Base-by-base conservation (phyloP, 2,113 vertebrate species). In the Heterotilapia buettikoferi region DNA sequence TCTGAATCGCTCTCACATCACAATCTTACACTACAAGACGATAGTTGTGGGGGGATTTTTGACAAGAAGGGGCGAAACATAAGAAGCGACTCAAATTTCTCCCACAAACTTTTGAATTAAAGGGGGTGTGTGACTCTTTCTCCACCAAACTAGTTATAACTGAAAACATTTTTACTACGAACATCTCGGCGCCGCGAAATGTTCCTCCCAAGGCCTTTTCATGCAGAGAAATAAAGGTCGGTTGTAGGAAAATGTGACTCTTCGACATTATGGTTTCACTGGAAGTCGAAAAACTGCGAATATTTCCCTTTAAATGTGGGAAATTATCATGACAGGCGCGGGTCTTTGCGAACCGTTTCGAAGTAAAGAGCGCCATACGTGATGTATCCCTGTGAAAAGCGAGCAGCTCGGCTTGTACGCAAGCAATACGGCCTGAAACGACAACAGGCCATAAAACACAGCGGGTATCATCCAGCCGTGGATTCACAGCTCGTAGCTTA, bases 331-430 rank as follows among this genome's bases (percentile, higher is more conserved):
- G 94, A 93, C 93, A 93, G 92, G 92, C 94, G 94, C 93, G 94
- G 92, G 94, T 91, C 83, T 94, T 94, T 88, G 89, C 85, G 83
- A 92, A 91, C 86, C 91, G 93, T 94, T 92, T 93, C 85, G 93
- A 88, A 94, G 94, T 80, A 87, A 91, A 96, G 94, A 93, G 95
- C 95, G 96, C 96, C 95, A 96, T 95, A 94, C 93, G 93, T 93
- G 92, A 93, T 91, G 92, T 33, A 78, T 93, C 89, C 86, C 93
- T 19, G 84, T 26, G 92, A 86, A 82, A 82, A 81, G 80, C 71
- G 87, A 92, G 90, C 88, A 89, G 89, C 91, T 93, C 88, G 3
- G 92, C 83, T 88, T 52, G 87, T 57, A 63, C 89, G 90, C 61
- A 90, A 66, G 57, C 82, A 63, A 73, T 19, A 82, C 92, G 95